Percentiles rank a stretch among this genome's conserved stretches.
Evolutionary conservation across 2,113 vertebrate species (phyloP).

Genomic region (Callionymus lyra): DNA sequence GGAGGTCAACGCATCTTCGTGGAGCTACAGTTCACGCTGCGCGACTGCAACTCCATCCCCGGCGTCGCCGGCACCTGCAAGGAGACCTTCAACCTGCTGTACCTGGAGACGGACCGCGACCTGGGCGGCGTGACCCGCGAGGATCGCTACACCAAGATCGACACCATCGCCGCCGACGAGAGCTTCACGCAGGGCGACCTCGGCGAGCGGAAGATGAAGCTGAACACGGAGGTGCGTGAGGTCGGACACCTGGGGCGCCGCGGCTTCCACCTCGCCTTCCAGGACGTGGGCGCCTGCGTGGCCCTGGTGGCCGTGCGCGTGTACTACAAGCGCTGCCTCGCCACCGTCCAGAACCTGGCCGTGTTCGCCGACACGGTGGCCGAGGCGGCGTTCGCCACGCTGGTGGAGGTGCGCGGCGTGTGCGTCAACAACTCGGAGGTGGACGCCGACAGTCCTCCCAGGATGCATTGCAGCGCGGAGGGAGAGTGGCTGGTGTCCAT

Average conservation of each 20-base stretch:
- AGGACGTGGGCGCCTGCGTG: conserved; percentile 92
- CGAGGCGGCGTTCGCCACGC: conserved; percentile 80
- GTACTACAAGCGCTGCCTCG: conserved; percentile 89
- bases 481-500: conserved; percentile 95
- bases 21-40: conserved; percentile 91
- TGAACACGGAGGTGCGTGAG: conserved; percentile 93
- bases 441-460: conserved; percentile 79
- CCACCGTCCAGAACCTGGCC: conserved; percentile 82
- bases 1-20: conserved; percentile 90
- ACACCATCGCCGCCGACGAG: conserved; percentile 93
- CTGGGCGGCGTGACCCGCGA: conserved; percentile 66
- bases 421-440: conserved; percentile 86
- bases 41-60: conserved; percentile 96
- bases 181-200: conserved; percentile 96
- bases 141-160: conserved; percentile 82
- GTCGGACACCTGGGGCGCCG: conserved; percentile 85
- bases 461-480: conserved; percentile 95
- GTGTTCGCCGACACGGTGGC: conserved; percentile 87
- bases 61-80: conserved; percentile 88
- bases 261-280: conserved; percentile 93
- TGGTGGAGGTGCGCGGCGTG: conserved; percentile 86
- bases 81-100: conserved; percentile 96
- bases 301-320: conserved; percentile 89
- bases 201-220: conserved; percentile 95
- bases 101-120: conserved; percentile 77